phyloP scores from a whole-genome alignment of 2,797 vertebrate genomes.

The Lithobates sylvaticus region DNA sequence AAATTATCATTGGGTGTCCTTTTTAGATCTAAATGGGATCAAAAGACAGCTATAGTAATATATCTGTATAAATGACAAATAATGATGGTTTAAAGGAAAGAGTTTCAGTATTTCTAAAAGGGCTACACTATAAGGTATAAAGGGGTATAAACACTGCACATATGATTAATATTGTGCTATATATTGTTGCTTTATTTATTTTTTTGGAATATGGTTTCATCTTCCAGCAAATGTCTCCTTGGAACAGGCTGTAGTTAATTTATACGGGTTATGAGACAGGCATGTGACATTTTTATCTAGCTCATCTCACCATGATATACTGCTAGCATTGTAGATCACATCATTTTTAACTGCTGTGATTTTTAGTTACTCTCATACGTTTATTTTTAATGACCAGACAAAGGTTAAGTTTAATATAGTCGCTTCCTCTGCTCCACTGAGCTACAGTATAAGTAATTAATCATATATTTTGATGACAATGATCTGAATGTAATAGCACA shows the following conservation, averaged over 20 bases:
- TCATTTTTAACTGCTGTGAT: slow-evolving; percentile 18
- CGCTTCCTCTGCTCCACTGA: slow-evolving; percentile 12
- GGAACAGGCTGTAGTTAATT: neutral
- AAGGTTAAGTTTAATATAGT: slow-evolving; percentile 28
- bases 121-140: too few relatives aligned
- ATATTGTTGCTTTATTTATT: neutral
- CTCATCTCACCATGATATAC: neutral
- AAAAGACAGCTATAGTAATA: too few relatives aligned
- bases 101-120: too few relatives aligned
- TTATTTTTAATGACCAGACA: slow-evolving; percentile 7
- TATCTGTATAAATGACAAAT: too few relatives aligned
- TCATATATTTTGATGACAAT: neutral
- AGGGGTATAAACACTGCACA: neutral
- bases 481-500: neutral
- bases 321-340: slow-evolving; percentile 7
- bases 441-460: slow-evolving; percentile 18
- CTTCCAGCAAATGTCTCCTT: neutral
- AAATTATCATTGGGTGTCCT: too few relatives aligned
- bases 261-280: slow-evolving; percentile 4
- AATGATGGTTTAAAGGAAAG: too few relatives aligned
- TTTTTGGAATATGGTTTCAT: neutral
- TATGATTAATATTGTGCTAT: neutral
- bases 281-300: slow-evolving; percentile 21
- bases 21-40: too few relatives aligned
- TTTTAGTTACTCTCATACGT: slow-evolving; percentile 12